Evolutionary conservation across 2,113 vertebrate genomes (phyloP).

Genomic region (Casuarius casuarius): DNA sequence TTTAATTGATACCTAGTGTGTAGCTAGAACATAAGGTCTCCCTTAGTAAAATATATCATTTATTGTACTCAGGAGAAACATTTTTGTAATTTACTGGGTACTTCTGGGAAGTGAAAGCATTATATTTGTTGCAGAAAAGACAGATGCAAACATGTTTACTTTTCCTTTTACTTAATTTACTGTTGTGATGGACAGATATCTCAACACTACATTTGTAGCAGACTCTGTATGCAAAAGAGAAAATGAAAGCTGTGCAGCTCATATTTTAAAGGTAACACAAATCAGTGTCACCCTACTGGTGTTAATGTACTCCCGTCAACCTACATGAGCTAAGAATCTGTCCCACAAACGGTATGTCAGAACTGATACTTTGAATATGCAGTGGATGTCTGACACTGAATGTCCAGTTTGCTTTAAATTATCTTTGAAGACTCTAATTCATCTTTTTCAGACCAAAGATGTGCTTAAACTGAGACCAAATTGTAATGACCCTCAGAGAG

Average conservation of each 20-base stretch:
- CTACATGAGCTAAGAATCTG: not conserved
- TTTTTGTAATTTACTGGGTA: conserved; percentile 69
- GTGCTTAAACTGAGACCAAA: not conserved
- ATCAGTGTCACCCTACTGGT: not conserved
- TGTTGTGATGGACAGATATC: not conserved
- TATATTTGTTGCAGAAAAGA: conserved; percentile 54
- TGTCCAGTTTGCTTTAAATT: not conserved
- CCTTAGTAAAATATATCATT: conserved; percentile 66
- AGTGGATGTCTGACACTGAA: not conserved
- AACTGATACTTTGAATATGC: not conserved
- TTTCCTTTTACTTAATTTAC: conserved; percentile 11
- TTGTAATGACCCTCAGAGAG: not conserved
- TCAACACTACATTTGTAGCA: not conserved
- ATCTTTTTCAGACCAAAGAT: not conserved
- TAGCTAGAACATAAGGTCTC: conserved; percentile 51
- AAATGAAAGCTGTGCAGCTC: not conserved
- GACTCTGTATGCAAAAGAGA: not conserved
- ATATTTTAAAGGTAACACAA: conserved; percentile 4
- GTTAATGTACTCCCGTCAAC: not conserved
- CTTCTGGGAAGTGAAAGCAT: conserved; percentile 61
- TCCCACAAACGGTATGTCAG: not conserved
- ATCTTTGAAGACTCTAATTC: not conserved
- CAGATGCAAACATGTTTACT: conserved; percentile 22
- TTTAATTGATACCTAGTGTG: conserved; percentile 56
- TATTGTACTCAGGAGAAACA: conserved; percentile 61